Evolutionary conservation across 2,888 invertebrate species (phyloP), one percentile per base, ranked within the genome.

Genomic region (Cryptocheilus praepositus): DNA sequence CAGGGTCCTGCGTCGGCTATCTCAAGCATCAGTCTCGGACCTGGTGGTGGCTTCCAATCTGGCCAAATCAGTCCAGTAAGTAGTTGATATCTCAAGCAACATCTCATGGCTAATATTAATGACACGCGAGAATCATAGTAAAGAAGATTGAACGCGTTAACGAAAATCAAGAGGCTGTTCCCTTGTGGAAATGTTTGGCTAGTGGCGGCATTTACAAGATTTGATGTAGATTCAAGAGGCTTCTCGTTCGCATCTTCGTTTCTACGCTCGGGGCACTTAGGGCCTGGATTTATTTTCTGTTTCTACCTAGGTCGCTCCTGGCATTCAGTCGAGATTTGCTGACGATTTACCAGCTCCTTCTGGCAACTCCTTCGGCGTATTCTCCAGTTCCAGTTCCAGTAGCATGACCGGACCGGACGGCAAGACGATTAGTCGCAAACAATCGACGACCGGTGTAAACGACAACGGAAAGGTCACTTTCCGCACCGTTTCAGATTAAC

Each of bases 391-490:
- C 0, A 92, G 88, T 78, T 91, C 93, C 25, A 89, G 91, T 1
- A 92, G 92, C 0, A 83, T 90, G 0, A 91, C 92, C 76, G 81
- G 82, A 0, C 82, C 83, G 0, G 90, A 94, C 82, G 95, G 95
- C 3, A 89, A 92, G 75, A 89, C 90, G 59, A 81, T 86, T 15
- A 89, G 84, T 58, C 89, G 89, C 70, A 91, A 93, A 71, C 90
- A 91, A 54, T 92, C 94, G 0, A 89, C 92, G 52, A 94, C 95
- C 8, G 90, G 92, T 0, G 90, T 95, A 61, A 93, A 95, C 82
- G 92, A 95, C 79, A 94, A 95, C 82, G 95, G 95, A 71, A 93
- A 92, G 83, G 83, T 95, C 51, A 92, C 92, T 62, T 91, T 91
- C 55, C 93, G 93, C 82, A 90, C 90, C 45, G 91, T 92, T 4